Evolutionary conservation across 2,113 vertebrate genomes (phyloP), one percentile per base, ranked within the genome.

Genomic region (Eublepharis macularius): DNA sequence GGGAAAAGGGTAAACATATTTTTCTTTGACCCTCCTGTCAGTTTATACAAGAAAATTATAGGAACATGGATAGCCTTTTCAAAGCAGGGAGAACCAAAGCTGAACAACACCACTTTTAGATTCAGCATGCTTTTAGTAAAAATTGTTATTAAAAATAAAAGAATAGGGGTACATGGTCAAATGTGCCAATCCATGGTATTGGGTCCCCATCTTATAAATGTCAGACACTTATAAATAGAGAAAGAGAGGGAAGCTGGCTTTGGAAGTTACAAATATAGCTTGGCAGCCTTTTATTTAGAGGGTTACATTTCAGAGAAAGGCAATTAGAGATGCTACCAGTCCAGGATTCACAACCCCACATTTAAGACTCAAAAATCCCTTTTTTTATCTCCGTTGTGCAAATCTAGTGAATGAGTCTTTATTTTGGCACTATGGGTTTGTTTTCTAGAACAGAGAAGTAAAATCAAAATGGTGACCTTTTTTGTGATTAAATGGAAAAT

Each of bases 1-100:
- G 89, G 13, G 75, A 80, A 34, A 82, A 10, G 68, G 80, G 69
- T 82, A 88, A 83, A 11, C 17, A 76, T 74, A n/a, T 80, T 92
- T 79, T 90, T 45, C n/a, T 54, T 68, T 69, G n/a, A 47, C 2
- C 26, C 21, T 80, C 57, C 6, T 73, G 14, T 34, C 65, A 57
- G 3, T 86, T 89, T 24, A 29, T 86, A 81, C 0, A 79, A 32
- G 34, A 86, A 77, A 81, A 84, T 21, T 83, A 36, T 1, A 83
- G 4, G 41, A 34, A 60, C 1, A 13, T 11, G 8, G 14, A 77
- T 2, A 26, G 0, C 1, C 6, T 87, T 75, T 84, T 32, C 36
- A 14, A 47, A 4, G 16, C 2, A 12, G 36, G 9, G 47, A 16
- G 68, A 81, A 17, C 4, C 4, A 16, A 92, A 85, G 13, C 0